Evolutionary conservation across 2,113 vertebrate species (phyloP), one percentile per base, ranked within the genome.

Genomic region (Centropus unirufus): DNA sequence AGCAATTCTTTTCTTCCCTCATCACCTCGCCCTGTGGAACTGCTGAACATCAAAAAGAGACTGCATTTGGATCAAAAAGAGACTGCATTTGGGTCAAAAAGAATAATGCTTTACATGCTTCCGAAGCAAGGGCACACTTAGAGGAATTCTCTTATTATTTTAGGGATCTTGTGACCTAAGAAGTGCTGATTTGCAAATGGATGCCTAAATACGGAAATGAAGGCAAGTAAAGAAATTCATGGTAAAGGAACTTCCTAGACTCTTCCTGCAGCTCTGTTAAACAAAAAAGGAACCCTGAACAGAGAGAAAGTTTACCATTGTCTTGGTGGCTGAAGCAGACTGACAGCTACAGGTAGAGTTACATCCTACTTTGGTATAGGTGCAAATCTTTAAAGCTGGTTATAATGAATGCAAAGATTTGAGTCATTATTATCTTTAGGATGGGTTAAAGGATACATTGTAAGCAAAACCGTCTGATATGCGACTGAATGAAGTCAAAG

Each of bases 401-500:
- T 57, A 52, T 27, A 75, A 83, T 39, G 66, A 57, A 87, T 36
- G 32, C 8, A 54, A 44, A 62, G 6, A 67, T 42, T 58, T 16
- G 34, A 68, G 18, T 52, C 14, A n/a, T 64, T 51, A 30, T 62
- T 3, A 46, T 46, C 24, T 73, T 64, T 73, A 46, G 18, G 57
- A 69, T 3, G 4, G 22, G 18, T 72, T 83, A 78, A 97, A 99
- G 99, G 99, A 99, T 99, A 99, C 99, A 99, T 7, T 99, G 98
- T 97, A 99, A 98, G 98, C 99, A 99, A 97, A 99, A 99, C 90
- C 97, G 98, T 91, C 99, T 98, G 98, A 99, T 98, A 97, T 99
- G 98, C 52, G 98, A 99, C 96, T 99, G 99, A 97, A 99, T 99
- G 97, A 99, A 99, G 97, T 99, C 99, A 3, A 99, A 98, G 98